phyloP scores from a whole-genome alignment of 2,113 vertebrate species.

The Halichoerus grypus region DNA sequence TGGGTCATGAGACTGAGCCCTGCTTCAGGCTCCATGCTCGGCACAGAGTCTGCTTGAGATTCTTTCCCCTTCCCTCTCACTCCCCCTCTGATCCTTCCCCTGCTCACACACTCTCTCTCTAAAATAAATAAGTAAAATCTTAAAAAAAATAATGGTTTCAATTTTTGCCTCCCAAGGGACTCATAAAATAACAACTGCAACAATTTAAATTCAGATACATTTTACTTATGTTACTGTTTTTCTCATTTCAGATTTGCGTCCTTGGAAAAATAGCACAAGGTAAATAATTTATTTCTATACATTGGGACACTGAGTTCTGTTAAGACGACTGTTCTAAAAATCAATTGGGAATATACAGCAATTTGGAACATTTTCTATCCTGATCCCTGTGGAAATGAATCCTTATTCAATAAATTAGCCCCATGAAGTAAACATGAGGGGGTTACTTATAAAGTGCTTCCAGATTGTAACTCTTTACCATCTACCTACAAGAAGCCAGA shows the following conservation, averaged over 20 bases:
- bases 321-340: not conserved
- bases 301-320: not conserved
- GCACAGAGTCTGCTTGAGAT: not conserved
- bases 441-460: constrained; percentile 45
- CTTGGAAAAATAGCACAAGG: constrained; percentile 38
- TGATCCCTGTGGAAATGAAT: not conserved
- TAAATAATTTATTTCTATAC: constrained; percentile 54
- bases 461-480: not conserved
- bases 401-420: constrained; percentile 52
- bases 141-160: not conserved
- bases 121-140: not conserved
- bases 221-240: not conserved
- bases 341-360: not conserved
- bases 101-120: not conserved
- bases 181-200: not conserved
- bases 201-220: not conserved
- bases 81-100: not conserved
- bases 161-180: not conserved
- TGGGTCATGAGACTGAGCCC: not conserved
- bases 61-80: not conserved
- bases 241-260: constrained; percentile 24
- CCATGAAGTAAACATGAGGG: not conserved
- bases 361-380: constrained; percentile 53
- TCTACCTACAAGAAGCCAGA: constrained; percentile 51
- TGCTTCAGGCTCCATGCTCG: not conserved